Conservation (phyloP, 2,797 vertebrate genomes). For the Acrossocheilus wenchowensis region DNA sequence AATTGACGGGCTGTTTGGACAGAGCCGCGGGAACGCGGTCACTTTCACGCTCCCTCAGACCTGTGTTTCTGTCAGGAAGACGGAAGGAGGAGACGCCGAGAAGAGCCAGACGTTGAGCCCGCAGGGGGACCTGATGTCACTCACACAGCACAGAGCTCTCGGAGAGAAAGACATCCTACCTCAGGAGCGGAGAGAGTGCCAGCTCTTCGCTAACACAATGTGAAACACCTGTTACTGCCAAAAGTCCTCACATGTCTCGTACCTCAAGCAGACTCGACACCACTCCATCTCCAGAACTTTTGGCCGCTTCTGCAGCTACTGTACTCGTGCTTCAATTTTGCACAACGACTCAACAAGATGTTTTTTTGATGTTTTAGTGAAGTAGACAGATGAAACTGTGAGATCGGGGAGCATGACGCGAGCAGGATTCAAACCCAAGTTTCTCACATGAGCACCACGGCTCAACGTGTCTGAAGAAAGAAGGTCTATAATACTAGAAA, state of each 20-base stretch:
- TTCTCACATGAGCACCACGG: not conserved
- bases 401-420: not conserved
- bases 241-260: slow-evolving; percentile 36
- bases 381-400: not conserved
- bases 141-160: slow-evolving; percentile 66
- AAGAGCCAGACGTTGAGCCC: slow-evolving; percentile 62
- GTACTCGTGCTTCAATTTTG: not conserved
- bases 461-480: not conserved
- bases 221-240: slow-evolving; percentile 55
- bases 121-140: slow-evolving; percentile 71
- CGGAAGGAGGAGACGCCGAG: slow-evolving; percentile 36
- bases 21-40: slow-evolving; percentile 73
- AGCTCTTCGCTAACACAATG: slow-evolving; percentile 49
- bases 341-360: not conserved
- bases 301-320: slow-evolving; percentile 12
- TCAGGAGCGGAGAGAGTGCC: slow-evolving; percentile 45
- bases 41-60: slow-evolving; percentile 79
- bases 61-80: slow-evolving; percentile 66
- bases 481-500: not conserved
- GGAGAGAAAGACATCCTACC: slow-evolving; percentile 46
- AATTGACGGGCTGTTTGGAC: slow-evolving; percentile 80
- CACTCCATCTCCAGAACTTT: slow-evolving; percentile 31
- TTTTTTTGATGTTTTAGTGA: not conserved
- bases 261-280: slow-evolving; percentile 15
- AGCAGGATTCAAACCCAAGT: not conserved